Conservation (phyloP, 2,888 invertebrate genomes). For the Sarcophaga rosellei region DNA sequence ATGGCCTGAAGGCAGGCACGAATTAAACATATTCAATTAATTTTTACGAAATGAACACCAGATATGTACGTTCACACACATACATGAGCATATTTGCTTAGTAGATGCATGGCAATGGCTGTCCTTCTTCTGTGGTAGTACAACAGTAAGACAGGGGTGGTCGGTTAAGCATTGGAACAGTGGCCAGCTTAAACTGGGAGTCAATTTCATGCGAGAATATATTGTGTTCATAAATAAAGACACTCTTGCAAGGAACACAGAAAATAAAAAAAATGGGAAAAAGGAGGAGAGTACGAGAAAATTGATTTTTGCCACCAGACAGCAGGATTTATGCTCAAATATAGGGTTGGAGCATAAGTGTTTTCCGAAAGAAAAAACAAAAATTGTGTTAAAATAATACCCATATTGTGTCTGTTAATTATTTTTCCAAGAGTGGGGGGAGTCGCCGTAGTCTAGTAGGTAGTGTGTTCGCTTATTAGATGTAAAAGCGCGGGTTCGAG, state of each 20-base stretch:
- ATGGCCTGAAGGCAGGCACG: constrained; percentile 53
- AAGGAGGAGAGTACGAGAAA: constrained; percentile 23
- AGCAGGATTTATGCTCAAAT: constrained; percentile 10
- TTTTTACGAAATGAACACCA: constrained; percentile 65
- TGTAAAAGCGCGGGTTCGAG: too few relatives aligned
- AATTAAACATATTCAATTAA: constrained; percentile 68
- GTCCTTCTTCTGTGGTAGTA: constrained; percentile 10
- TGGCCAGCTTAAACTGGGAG: background rate
- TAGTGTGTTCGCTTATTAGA: too few relatives aligned
- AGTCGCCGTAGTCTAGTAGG: too few relatives aligned
- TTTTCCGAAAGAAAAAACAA: background rate
- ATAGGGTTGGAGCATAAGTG: constrained; percentile 14
- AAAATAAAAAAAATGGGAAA: background rate
- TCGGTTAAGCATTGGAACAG: background rate
- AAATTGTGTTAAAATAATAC: too few relatives aligned
- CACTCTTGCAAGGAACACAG: background rate
- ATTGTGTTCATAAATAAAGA: constrained; percentile 59
- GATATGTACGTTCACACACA: constrained; percentile 29
- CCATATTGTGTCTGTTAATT: too few relatives aligned
- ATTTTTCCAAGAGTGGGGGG: too few relatives aligned
- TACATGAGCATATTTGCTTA: background rate
- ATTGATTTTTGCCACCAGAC: constrained; percentile 51
- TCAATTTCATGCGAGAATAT: constrained; percentile 20
- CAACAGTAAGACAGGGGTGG: background rate
- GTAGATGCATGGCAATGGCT: constrained; percentile 39